Percentiles rank a stretch among this genome's conserved stretches.
Evolutionary conservation across 2,797 vertebrate species (phyloP).

Genomic region (Microtus agrestis): DNA sequence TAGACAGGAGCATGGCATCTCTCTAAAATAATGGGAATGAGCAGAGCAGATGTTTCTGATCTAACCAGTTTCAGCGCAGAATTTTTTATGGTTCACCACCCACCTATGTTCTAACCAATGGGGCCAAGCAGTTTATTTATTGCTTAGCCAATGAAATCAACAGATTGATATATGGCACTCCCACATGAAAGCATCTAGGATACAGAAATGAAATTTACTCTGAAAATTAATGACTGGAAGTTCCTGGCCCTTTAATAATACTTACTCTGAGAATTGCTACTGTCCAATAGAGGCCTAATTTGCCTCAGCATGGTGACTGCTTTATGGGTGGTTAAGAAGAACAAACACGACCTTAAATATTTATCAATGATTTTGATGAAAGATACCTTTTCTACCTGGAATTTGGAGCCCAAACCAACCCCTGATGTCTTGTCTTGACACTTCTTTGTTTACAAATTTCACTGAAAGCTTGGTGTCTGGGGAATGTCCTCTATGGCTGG

Average conservation of each 20-base stretch:
- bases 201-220: background rate
- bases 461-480: background rate
- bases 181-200: background rate
- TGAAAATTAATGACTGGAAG: background rate
- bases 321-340: background rate
- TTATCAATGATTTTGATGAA: slow-evolving; percentile 39
- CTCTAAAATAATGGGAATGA: no score
- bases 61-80: no score
- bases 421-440: slow-evolving; percentile 3
- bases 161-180: no score
- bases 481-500: background rate
- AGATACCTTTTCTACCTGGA: slow-evolving; percentile 9
- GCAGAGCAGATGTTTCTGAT: no score
- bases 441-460: slow-evolving; percentile 5
- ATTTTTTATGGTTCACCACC: no score
- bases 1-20: no score
- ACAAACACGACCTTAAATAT: slow-evolving; percentile 21
- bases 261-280: background rate
- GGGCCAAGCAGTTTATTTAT: no score
- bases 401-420: slow-evolving; percentile 14
- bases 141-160: no score
- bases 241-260: background rate
- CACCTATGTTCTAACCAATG: no score
- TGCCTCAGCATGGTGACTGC: background rate
- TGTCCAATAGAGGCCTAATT: background rate